Evolutionary conservation across 2,888 invertebrate genomes (phyloP), one percentile per base, ranked within the genome.

Genomic region (Ennomos erosarius): DNA sequence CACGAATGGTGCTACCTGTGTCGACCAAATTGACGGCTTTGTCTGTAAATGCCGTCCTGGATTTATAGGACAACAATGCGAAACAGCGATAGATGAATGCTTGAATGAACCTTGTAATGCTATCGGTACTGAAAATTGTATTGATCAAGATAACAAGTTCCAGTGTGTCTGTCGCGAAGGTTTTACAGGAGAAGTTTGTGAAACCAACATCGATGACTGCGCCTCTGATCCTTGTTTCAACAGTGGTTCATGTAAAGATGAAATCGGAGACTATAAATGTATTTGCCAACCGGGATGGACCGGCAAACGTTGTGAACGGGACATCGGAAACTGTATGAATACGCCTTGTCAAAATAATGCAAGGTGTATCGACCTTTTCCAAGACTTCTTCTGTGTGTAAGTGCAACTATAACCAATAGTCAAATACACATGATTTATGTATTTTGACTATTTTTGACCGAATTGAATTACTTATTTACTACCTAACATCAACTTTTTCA

Each of bases 301-400:
- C 1, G 98, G 98, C 10, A 93, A 94, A 68, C 94, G 96, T 55
- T 98, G 98, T 75, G 97, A 99, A 85, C 93, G 91, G 12, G 98
- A 98, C 81, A 95, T 98, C 53, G 98, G 98, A 49, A 96, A 96
- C 65, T 99, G 99, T 75, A 94, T 95, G 71, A 95, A 96, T 65
- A 93, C 94, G 57, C 98, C 99, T 0, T 99, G 99, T 79, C 97
- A 98, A 81, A 99, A 99, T 82, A 97, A 98, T 79, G 98, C 98
- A 12, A 95, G 93, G 43, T 98, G 98, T 82, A 97, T 98, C 62
- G 96, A 98, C 78, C 93, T 98, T 10, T 98, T 98, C 95, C 96
- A 97, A 88, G 97, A 97, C 79, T 98, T 78, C 74, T 96, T 98
- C 95, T 98, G 97, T 79, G 97, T 97, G 95, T 96, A 95, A 94